Conservation (phyloP, 2,888 invertebrate species). For the Brenthis ino region DNA sequence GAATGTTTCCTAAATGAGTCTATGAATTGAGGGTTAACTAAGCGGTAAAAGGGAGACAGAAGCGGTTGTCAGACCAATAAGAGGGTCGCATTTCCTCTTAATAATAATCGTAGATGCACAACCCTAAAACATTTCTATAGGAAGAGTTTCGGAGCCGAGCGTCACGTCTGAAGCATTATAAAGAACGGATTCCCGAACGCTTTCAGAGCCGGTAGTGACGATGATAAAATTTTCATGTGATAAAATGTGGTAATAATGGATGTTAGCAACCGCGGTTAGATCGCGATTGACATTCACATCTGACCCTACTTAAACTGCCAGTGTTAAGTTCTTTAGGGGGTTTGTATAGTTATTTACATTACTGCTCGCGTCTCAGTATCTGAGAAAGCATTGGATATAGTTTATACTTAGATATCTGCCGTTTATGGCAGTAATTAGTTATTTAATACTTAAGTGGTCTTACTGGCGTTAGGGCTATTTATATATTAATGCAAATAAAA, state of each 20-base stretch:
- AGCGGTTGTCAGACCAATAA: slow-evolving; percentile 35
- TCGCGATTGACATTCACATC: slow-evolving; percentile 28
- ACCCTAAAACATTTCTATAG: slow-evolving; percentile 52
- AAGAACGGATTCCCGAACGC: slow-evolving; percentile 65
- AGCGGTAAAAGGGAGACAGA: slow-evolving; percentile 27
- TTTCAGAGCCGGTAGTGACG: slow-evolving; percentile 48
- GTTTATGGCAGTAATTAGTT: too few species aligned
- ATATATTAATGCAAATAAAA: not conserved
- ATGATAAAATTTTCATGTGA: slow-evolving; percentile 51
- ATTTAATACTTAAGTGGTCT: not conserved
- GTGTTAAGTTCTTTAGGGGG: slow-evolving; percentile 6
- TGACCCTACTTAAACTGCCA: slow-evolving; percentile 24
- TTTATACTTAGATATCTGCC: too few species aligned
- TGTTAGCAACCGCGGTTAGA: slow-evolving; percentile 27
- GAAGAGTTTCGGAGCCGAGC: slow-evolving; percentile 48
- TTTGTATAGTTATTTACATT: slow-evolving; percentile 3
- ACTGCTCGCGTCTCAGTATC: not conserved
- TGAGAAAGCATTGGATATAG: too few species aligned
- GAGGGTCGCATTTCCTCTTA: slow-evolving; percentile 32
- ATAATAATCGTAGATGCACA: slow-evolving; percentile 43
- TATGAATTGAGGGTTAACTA: slow-evolving; percentile 24
- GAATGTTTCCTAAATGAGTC: slow-evolving; percentile 14
- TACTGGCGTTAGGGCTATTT: too few species aligned
- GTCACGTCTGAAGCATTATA: slow-evolving; percentile 55
- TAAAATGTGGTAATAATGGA: slow-evolving; percentile 37